phyloP scores from a whole-genome alignment of 2,113 vertebrate genomes.

The Scomber japonicus region DNA sequence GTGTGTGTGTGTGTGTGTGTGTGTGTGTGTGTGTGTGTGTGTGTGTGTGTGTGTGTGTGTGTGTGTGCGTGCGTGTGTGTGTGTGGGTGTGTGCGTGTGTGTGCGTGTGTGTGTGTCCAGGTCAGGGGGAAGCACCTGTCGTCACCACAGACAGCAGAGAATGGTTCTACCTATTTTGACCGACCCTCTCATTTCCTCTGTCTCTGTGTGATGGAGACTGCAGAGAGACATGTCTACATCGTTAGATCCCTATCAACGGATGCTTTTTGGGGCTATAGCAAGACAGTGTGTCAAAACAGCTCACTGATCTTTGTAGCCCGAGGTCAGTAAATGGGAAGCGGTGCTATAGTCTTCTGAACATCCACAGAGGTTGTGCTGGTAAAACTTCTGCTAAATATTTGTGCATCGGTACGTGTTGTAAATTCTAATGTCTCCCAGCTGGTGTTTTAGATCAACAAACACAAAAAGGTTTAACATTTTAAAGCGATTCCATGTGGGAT shows the following conservation, averaged over 20 bases:
- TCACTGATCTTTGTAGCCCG: background rate
- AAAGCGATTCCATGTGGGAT: background rate
- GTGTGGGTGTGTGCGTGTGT: background rate
- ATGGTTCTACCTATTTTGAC: background rate
- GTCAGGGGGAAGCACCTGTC: conserved; percentile 39
- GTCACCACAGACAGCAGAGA: conserved; percentile 1
- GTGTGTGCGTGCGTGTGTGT: background rate
- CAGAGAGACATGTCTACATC: conserved; percentile 13
- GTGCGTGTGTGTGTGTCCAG: background rate
- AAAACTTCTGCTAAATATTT: background rate
- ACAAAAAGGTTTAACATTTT: background rate
- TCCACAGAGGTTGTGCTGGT: background rate
- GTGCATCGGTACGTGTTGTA: too few species aligned
- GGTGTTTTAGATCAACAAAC: background rate
- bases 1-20: background rate
- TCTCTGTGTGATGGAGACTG: conserved; percentile 13
- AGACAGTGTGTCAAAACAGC: background rate
- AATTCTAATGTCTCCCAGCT: background rate
- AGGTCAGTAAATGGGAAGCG: background rate
- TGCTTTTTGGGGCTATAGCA: background rate
- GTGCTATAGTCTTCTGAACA: background rate
- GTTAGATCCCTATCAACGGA: conserved; percentile 13
- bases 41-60: too few species aligned
- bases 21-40: background rate
- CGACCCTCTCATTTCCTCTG: conserved; percentile 10